Evolutionary conservation across 2,113 vertebrate species (phyloP), one percentile per base, ranked within the genome.

Genomic region (Lampris megalopsis): DNA sequence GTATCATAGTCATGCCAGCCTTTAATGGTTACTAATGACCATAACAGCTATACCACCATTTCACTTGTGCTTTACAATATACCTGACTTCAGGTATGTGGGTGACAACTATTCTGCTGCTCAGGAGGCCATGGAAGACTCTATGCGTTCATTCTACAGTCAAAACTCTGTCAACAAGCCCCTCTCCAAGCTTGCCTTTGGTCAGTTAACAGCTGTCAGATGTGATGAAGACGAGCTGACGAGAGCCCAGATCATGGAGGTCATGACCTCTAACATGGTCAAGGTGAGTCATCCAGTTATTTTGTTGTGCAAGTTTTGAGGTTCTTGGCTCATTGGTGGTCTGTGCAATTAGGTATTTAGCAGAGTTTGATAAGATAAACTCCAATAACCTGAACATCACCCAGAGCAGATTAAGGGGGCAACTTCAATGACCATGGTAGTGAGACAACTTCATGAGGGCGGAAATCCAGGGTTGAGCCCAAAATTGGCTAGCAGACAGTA

Each of bases 91-190:
- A 99, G 97, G 83, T 98, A 96, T 80, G 94, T 98, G n/a, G 97
- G 97, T 1, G 91, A 95, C 84, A 93, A 92, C 68, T 98, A 97
- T 88, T 99, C 97, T 38, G 88, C 87, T 1, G 94, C 96, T 40
- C 96, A 96, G 82, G 97, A 98, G 24, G 84, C 91, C 75, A 96
- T 98, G 95, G 97, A 98, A 82, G 94, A 96, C 45, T 87, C 91
- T 47, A 97, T 99, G 96, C 90, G 92, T n/a, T 89, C 88, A 0
- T 96, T 94, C 83, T 99, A 97, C 68, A 91, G 63, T 75, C 90
- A 90, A 52, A 69, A 68, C 83, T 85, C 8, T 47, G 36, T 11
- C 0, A 66, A 73, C 1, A 56, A 42, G 4, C 64, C 78, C 9
- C 40, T 95, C 43, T 78, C 85, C 8, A 77, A 88, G 1, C 85